A percentile compares a stretch with the other conserved stretches of the same genome.
phyloP scores from a whole-genome alignment of 2,113 vertebrate species.

The Cyanoramphus novaezelandiae region DNA sequence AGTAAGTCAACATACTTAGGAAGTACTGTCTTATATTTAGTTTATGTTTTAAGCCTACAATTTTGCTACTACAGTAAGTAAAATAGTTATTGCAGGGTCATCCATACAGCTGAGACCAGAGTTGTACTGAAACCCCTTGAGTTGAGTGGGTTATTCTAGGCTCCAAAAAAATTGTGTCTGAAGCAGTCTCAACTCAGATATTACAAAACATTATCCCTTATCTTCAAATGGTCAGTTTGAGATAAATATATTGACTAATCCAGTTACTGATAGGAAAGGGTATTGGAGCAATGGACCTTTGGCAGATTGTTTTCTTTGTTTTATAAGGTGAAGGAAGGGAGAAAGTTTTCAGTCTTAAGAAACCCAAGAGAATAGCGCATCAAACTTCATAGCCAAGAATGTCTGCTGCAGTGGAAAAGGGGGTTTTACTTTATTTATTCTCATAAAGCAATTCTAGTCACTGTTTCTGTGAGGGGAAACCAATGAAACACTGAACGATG shows the following conservation, averaged over 20 bases:
- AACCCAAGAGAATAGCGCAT: background rate
- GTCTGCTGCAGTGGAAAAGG: background rate
- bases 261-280: background rate
- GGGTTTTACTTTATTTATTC: background rate
- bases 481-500: background rate
- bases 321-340: background rate
- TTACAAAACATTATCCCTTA: background rate
- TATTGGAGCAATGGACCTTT: background rate
- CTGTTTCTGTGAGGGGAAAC: background rate
- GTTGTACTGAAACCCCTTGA: background rate
- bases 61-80: background rate
- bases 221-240: background rate
- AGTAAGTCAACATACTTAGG: background rate
- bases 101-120: background rate
- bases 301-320: background rate
- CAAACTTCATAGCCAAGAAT: background rate
- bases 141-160: background rate
- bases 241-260: background rate
- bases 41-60: background rate
- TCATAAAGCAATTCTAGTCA: background rate
- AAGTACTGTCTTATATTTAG: background rate
- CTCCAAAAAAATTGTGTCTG: background rate
- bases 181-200: background rate
- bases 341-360: background rate
- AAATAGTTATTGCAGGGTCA: background rate